Evolutionary conservation across 2,797 vertebrate genomes (phyloP), one percentile per base, ranked within the genome.

Genomic region (Smutsia temminckii): DNA sequence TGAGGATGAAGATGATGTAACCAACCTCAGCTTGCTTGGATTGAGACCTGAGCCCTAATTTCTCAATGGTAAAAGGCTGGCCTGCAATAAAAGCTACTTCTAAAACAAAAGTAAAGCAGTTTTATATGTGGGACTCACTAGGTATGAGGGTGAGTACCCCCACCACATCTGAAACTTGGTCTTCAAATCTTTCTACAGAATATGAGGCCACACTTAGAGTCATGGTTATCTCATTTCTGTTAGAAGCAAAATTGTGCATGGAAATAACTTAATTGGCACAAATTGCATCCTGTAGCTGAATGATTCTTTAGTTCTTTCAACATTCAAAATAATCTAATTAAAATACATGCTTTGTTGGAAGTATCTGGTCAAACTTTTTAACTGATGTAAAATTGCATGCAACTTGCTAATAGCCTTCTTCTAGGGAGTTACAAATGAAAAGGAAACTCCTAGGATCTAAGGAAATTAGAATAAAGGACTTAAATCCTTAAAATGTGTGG

Each of bases 1-100:
- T 68, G 93, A 96, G 85, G 95, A 85, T 95, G 89, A 97, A 98
- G 85, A 69, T 97, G 97, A 96, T 96, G 87, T 80, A 93, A 17
- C 68, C 90, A 11, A 84, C 72, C 84, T 91, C n/a, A 57, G 29
- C 83, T 94, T 95, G 69, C 75, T 91, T 93, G n/a, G 32, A 34
- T 71, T 94, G 85, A 81, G 79, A 93, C 86, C 42, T 92, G 86
- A 96, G 93, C 66, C 72, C 78, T 96, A 64, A 79, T 94, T 94
- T 96, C 89, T 95, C 40, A 86, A 42, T 63, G 51, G 83, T 77
- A 34, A 96, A 92, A 92, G 16, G 66, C 69, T 37, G 77, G 34
- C 59, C 78, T 96, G 61, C 79, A 96, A 85, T 95, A 97, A 96
- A 96, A 95, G 86, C 96, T 96, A 77, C 79, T 91, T 97, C 94